Conservation (phyloP, 2,797 vertebrate genomes). For the Potorous gilbertii region DNA sequence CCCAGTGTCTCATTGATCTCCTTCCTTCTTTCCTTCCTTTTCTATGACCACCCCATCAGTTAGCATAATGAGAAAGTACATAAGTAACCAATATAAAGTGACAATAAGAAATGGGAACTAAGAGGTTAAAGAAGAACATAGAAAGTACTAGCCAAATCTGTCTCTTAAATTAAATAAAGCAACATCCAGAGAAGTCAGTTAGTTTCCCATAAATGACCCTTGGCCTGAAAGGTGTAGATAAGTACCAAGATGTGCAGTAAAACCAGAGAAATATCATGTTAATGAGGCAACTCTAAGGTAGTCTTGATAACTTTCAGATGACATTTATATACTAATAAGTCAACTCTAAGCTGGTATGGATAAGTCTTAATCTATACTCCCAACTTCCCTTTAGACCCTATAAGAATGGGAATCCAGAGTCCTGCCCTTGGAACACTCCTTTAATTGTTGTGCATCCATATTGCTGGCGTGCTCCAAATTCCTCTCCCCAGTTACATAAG, state of each 20-base stretch:
- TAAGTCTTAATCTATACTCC: neutral
- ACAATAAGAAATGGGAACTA: neutral
- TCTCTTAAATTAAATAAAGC: neutral
- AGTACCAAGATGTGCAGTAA: neutral
- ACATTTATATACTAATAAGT: neutral
- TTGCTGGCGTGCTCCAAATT: neutral
- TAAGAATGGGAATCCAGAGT: neutral
- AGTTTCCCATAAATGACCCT: neutral
- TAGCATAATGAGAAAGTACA: neutral
- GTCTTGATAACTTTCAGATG: neutral
- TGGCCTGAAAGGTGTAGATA: neutral
- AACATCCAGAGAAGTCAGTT: neutral
- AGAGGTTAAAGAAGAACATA: neutral
- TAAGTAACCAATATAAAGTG: neutral
- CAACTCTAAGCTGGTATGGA: neutral
- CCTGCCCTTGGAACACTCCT: neutral
- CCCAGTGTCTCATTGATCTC: neutral
- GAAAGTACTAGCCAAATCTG: neutral
- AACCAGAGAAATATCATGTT: neutral
- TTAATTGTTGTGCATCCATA: neutral
- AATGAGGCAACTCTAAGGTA: neutral
- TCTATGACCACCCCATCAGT: neutral
- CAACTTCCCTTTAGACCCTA: neutral
- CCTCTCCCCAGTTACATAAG: neutral
- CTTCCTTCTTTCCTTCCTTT: neutral